Percentiles rank a stretch among this genome's conserved stretches.
phyloP scores from a whole-genome alignment of 2,113 vertebrate species.

The mouse (Mus musculus) region GRCm39 chr1:185557501-185558000 shows the following conservation, averaged over 20 bases:
- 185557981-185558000: neutral
- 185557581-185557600: neutral
- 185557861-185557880: neutral
- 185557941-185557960: neutral
- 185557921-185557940: neutral
- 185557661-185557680: neutral
- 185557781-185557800: neutral
- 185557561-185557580: neutral
- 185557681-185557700: neutral
- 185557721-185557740: neutral
- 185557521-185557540: neutral
- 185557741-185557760: neutral
- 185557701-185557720: neutral
- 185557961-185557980: neutral
- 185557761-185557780: neutral
- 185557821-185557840: slow-evolving; percentile 34
- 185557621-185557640: neutral
- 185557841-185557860: neutral
- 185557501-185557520: neutral
- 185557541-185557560: neutral
- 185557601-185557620: neutral
- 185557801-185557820: neutral
- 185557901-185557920: neutral
- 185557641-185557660: neutral
- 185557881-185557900: neutral